A percentile compares a stretch with the other conserved stretches of the same genome.
phyloP scores from a whole-genome alignment of 2,888 invertebrate species.

The Dasysyrphus albostriatus region DNA sequence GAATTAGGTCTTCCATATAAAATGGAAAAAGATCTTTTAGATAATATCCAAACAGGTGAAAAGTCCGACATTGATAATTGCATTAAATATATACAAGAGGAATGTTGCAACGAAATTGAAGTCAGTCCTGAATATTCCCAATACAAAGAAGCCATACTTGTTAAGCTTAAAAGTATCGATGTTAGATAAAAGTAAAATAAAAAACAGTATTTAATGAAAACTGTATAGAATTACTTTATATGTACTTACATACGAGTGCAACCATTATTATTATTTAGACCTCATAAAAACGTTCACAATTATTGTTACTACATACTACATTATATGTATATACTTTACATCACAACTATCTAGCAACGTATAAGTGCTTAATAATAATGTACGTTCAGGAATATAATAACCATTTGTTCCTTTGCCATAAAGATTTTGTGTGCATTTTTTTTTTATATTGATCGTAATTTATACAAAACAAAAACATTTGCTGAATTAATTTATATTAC shows the following conservation, averaged over 20 bases:
- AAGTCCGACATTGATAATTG: constrained; percentile 79
- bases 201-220: constrained; percentile 6
- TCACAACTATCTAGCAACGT: constrained; percentile 44
- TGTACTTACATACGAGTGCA: constrained; percentile 37
- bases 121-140: constrained; percentile 79
- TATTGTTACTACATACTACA: no score
- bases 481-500: not conserved
- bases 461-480: constrained; percentile 2
- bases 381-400: constrained; percentile 1
- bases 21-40: constrained; percentile 79
- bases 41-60: constrained; percentile 79
- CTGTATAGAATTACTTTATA: constrained; percentile 22
- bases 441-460: not conserved
- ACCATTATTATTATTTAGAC: constrained; percentile 14
- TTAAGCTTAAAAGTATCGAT: constrained; percentile 78
- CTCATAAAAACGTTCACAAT: constrained; percentile 6
- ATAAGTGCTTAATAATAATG: constrained; percentile 54
- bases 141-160: constrained; percentile 80
- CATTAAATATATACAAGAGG: constrained; percentile 80
- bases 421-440: constrained; percentile 38
- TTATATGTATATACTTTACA: no score
- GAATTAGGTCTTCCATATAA: constrained; percentile 80
- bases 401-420: constrained; percentile 59
- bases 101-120: constrained; percentile 81
- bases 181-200: constrained; percentile 12